Conservation (phyloP, 2,888 invertebrate species). For the Cryptocephalus moraei region DNA sequence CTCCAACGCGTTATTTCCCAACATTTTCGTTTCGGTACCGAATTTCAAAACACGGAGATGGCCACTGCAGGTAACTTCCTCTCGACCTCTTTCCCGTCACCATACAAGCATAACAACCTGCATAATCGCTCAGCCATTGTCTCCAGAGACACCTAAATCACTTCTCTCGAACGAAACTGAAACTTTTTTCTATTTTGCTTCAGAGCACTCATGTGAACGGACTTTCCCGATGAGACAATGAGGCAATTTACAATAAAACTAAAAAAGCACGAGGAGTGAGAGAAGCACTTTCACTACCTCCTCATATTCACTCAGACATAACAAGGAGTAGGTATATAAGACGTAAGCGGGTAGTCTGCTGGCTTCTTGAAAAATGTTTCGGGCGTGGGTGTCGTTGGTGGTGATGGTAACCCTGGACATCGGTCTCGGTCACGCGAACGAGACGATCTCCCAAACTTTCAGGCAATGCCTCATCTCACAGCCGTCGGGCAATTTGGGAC, state of each 20-base stretch:
- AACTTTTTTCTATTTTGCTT: too few relatives aligned
- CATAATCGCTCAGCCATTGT: background rate
- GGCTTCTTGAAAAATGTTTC: constrained; percentile 20
- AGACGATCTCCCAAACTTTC: constrained; percentile 14
- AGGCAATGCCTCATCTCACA: constrained; percentile 40
- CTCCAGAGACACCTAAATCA: too few relatives aligned
- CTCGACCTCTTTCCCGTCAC: too few relatives aligned
- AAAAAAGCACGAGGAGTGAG: constrained; percentile 19
- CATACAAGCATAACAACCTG: background rate
- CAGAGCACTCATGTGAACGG: too few relatives aligned
- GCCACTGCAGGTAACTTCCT: too few relatives aligned
- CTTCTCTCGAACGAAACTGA: too few relatives aligned
- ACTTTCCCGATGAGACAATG: constrained; percentile 12
- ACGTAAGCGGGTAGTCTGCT: constrained; percentile 15
- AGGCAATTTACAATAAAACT: constrained; percentile 5
- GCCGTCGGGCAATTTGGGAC: constrained; percentile 41
- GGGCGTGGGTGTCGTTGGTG: background rate
- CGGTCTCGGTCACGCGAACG: constrained; percentile 14
- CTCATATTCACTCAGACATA: constrained; percentile 23
- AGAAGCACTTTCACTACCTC: constrained; percentile 26
- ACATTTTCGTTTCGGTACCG: too few relatives aligned
- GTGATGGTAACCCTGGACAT: too few relatives aligned
- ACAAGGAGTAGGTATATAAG: constrained; percentile 21
- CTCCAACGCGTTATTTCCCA: too few relatives aligned
- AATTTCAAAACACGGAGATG: too few relatives aligned